Evolutionary conservation across 2,797 vertebrate genomes (phyloP), one percentile per base, ranked within the genome.

Genomic region (Rhinella marina): DNA sequence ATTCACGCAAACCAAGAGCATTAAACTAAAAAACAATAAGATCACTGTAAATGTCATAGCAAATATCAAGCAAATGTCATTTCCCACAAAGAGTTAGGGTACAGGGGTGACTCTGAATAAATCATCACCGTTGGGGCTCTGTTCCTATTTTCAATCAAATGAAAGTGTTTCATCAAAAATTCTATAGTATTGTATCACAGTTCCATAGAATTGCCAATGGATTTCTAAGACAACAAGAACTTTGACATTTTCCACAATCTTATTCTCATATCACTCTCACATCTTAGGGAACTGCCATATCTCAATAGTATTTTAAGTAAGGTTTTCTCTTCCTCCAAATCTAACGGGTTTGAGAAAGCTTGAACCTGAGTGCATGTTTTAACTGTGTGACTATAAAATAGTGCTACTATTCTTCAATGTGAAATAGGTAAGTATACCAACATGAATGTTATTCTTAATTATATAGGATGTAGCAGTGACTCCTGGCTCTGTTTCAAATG

Each of bases 401-500:
- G 17, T 41, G 7, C 32, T 72, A 72, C 0, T 72, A 0, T 32
- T 72, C 16, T 32, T 41, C 16, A 32, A 41, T 19, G 68, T 32
- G 29, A 72, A 72, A 41, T 72, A 17, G 5, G 14, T 32, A 6
- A 72, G 21, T 41, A 23, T 50, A 50, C 25, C 11, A 25, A 66
- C 25, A 68, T 64, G 23, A 73, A 59, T 81, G 14, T 50, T 25
- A 57, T 48, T 81, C 27, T 57, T 52, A 19, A 23, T 57, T 70
- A 23, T 61, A 59, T 90, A 96, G 95, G 95, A 95, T 79, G 93
- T 95, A 25, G 90, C 93, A 0, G 93, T 93, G 76, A 95, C 94
- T 81, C 94, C 96, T 0, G 93, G 94, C 75, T 94, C 94, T 0
- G 91, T 92, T 10, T 95, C 95, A 4, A 96, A 93, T 21, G 96